A percentile compares a stretch with the other conserved stretches of the same genome.
phyloP scores from a whole-genome alignment of 2,113 vertebrate species.

The Oxyruncus cristatus region DNA sequence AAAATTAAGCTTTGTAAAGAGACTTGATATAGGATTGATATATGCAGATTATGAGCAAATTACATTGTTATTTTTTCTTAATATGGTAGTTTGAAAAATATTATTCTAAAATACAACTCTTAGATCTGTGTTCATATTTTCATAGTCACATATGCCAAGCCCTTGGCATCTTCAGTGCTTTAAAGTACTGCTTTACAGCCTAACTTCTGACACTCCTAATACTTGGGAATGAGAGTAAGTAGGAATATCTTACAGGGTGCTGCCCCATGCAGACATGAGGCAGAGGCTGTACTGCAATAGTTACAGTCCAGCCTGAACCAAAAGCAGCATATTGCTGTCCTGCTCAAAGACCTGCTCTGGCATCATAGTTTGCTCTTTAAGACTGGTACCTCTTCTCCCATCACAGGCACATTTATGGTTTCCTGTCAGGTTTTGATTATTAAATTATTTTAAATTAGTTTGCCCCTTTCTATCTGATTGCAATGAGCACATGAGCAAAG shows the following conservation, averaged over 20 bases:
- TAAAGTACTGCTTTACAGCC: not conserved
- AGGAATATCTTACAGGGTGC: not conserved
- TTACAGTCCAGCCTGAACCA: not conserved
- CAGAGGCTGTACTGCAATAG: not conserved
- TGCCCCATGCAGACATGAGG: not conserved
- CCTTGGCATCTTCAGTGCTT: not conserved
- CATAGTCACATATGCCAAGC: not conserved
- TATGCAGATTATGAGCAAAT: not conserved
- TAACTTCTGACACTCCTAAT: not conserved
- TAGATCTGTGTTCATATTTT: not conserved
- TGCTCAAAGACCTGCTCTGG: not conserved
- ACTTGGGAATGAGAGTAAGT: not conserved
- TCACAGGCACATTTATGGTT: accelerated
- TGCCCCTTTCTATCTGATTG: not conserved
- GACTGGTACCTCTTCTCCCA: not conserved
- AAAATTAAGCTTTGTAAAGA: not conserved
- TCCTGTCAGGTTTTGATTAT: not conserved
- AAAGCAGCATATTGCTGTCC: not conserved
- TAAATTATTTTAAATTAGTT: not conserved
- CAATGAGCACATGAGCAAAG: not conserved
- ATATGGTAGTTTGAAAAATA: not conserved
- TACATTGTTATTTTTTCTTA: not conserved
- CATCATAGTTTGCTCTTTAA: not conserved
- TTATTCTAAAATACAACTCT: not conserved
- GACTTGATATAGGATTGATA: not conserved